These are phyloP conservation scores for Yponomeuta sedellus DNA, from an alignment of 2,888 invertebrate genomes.

Conservation along the genomic window DNA sequence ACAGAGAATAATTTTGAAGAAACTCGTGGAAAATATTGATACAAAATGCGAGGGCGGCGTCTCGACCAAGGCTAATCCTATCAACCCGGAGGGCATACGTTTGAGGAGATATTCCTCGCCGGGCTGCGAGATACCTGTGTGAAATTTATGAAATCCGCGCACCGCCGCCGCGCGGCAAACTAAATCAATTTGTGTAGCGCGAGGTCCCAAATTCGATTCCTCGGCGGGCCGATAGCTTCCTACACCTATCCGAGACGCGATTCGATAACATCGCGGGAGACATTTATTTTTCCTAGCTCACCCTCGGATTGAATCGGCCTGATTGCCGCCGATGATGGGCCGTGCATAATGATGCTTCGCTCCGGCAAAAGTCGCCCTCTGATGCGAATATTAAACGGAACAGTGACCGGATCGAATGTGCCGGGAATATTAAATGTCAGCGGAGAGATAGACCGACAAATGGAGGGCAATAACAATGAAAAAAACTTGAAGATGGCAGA, in stretches of 20 bases:
- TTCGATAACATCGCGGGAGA: conserved; percentile 46
- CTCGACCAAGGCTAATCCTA: not conserved
- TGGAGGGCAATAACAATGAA: not conserved
- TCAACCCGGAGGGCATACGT: not conserved
- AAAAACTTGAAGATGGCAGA: not conserved
- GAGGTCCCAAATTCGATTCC: conserved; percentile 69
- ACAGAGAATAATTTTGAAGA: not conserved
- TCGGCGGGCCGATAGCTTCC: conserved; percentile 25
- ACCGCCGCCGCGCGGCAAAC: conserved; percentile 41
- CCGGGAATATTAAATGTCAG: not conserved
- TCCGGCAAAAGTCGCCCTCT: not conserved
- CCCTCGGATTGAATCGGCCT: conserved; percentile 20
- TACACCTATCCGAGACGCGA: conserved; percentile 49
- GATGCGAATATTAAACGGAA: not conserved
- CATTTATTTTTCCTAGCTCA: conserved; percentile 39
- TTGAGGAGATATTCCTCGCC: not conserved
- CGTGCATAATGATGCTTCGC: conserved; percentile 3
- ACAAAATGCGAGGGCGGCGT: not conserved
- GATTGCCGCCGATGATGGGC: conserved; percentile 17
- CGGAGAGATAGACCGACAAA: not conserved
- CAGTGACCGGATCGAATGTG: not conserved
- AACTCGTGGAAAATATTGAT: not conserved
- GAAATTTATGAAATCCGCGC: conserved; percentile 43
- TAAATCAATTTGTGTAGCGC: conserved; percentile 68
- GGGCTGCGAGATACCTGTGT: conserved; percentile 22